Evolutionary conservation across 2,888 invertebrate species (phyloP), one percentile per base, ranked within the genome.

Genomic region (Caenorhabditis sp.): DNA sequence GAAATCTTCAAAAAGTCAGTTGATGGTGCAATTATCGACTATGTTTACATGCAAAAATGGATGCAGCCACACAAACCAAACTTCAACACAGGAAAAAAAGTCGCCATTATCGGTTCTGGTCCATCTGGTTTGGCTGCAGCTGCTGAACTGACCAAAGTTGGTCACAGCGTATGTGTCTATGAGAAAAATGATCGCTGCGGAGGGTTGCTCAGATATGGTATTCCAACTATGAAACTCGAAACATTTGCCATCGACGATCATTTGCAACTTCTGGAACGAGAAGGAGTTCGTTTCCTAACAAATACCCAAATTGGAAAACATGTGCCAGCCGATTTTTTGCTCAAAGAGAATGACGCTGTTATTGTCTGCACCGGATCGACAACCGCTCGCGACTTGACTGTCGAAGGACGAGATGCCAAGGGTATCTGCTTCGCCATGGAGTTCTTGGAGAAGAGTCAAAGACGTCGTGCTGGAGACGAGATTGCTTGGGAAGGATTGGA

Each of bases 1-100:
- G 92, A 97, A 14, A 99, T 99, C 26, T 97, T 97, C 74, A 99
- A 99, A 89, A 99, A 99, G 90, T 96, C 96, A 89, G 97, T 99
- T 84, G 99, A 99, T 90, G 97, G 97, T 89, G 92, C 97, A 66
- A 99, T 99, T 88, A 97, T 99, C 83, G 99, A 99, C 90, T 92
- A 95, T 90, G 99, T 95, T 14, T 99, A 95, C 89, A 95, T 96
- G 87, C 92, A 93, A 89, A 96, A 95, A 4, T 87, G 87, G 87
- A 94, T 97, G 80, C 90, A 91, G 61, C 93, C 97, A 0, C 92
- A 93, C 89, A 91, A 92, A 43, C 95, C 95, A 0, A 89, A 90
- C 10, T 85, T 89, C 26, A 91, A 94, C 65, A 93, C 93, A 43
- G 94, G 93, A 17, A 93, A 93, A 85, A 91, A 92, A 23, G 92